Evolutionary conservation across 1,140 invertebrate species (phyloP), one percentile per base, ranked within the genome.

Genomic region (Vanessa atalanta): DNA sequence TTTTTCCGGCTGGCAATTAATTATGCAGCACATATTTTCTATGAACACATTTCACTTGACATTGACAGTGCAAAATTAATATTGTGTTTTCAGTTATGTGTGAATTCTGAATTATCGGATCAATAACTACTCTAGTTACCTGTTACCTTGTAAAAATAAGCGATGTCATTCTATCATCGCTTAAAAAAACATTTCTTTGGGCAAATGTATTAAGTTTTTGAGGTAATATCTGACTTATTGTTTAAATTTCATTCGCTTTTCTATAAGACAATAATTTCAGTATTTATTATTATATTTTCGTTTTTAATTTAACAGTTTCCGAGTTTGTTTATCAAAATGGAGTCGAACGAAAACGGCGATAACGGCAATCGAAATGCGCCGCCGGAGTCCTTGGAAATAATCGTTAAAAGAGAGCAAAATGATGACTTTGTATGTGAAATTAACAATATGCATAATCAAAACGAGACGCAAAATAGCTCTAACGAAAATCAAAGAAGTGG

Each of bases 401-500:
- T 4, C 57, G 12, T 61, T 31, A 61, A 61, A n/a, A 31, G 57
- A n/a, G 57, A 61, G 11, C 26, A 14, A 12, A 31, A 7, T 9
- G 57, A 61, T n/a, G 57, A 61, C 0, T 31, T 26, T n/a, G 1
- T 12, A n/a, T 5, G 57, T 26, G 57, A 61, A 61, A 9, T 26
- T 2, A 14, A 37, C 5, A 61, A 2, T 14, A 1, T 31, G 15
- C 57, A 64, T 51, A 63, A 63, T 15, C 8, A 64, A 64, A 15
- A 71, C 53, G 47, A 23, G 14, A 43, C n/a, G 51, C 26, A 37
- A n/a, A 61, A 51, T 63, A 53, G 31, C 47, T 48, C 37, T 6
- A 72, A 20, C 53, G 53, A 65, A 55, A 47, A 43, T 55, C n/a
- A 48, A n/a, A 51, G 57, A 43, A 48, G 64, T 65, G 70, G 63